Evolutionary conservation across 64 coral and sea anemone species (phyloP), one percentile per base, ranked within the genome.

Genomic region (Montipora cactus): DNA sequence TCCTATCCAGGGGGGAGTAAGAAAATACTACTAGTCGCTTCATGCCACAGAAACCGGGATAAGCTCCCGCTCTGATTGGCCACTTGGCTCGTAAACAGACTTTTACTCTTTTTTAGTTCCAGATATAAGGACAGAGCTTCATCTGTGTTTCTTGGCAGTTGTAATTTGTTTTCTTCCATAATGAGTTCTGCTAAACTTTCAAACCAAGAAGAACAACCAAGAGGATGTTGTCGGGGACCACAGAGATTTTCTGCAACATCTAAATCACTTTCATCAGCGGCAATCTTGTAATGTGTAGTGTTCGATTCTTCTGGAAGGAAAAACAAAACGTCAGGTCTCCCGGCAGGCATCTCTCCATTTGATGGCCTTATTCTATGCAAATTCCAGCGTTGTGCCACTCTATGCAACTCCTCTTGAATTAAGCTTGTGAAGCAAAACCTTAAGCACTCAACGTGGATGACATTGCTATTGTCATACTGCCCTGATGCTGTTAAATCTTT

Each of bases 351-450:
- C 28, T 90, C 88, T 51, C 20, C 58, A 90, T 67, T 79, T n/a
- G 22, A 90, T 62, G 76, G 76, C 37, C 55, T 79, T 90, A 79
- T 90, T 79, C 58, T 79, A 66, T 90, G 55, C 88, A 90, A 90
- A 79, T 90, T 90, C 58, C 88, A 90, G 76, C 59, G 50, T 45
- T 90, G 52, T 79, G 88, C 75, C 21, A 90, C 76, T 6, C 50
- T 90, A 79, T 90, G 18, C 66, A 67, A 62, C 75, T 90, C 58
- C 76, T 91, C 59, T 70, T 47, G 48, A 81, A 81, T 67, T 10
- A 67, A 61, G 19, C 45, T 58, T 61, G 61, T 44, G 49, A 80
- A 91, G 50, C 89, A 91, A 91, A 91, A 81, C 64, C 77, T 67
- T 28, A 91, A 51, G 68, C 89, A 91, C 57, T 91, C 88, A 57